Conservation (phyloP, 2,797 vertebrate genomes). For the Epinephelus malabaricus region DNA sequence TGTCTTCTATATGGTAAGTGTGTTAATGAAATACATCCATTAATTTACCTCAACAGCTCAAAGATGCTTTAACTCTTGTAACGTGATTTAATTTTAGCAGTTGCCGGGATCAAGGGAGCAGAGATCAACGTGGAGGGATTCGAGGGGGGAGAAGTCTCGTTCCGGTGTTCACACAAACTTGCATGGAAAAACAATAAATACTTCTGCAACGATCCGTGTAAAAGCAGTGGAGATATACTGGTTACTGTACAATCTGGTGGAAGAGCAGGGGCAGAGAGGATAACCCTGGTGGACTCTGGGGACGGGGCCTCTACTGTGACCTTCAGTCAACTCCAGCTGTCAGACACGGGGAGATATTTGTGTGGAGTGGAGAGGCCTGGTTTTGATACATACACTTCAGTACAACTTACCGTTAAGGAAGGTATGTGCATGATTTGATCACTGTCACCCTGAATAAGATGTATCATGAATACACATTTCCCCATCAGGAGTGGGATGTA, state of each 20-base stretch:
- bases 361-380: slow-evolving; percentile 53
- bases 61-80: not conserved
- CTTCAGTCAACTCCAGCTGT: slow-evolving; percentile 61
- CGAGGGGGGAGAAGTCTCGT: slow-evolving; percentile 35
- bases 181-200: slow-evolving; percentile 51
- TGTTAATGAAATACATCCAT: not conserved
- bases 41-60: not conserved
- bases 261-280: slow-evolving; percentile 17
- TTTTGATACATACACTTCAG: slow-evolving; percentile 37
- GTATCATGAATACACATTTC: not conserved
- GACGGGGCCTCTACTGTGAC: slow-evolving; percentile 57
- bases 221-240: not conserved
- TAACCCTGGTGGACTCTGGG: slow-evolving; percentile 47
- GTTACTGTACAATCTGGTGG: slow-evolving; percentile 20
- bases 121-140: slow-evolving; percentile 1
- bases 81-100: slow-evolving; percentile 32
- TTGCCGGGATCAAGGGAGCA: not conserved
- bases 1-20: slow-evolving; percentile 65
- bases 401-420: slow-evolving; percentile 54
- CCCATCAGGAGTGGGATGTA: not conserved
- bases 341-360: slow-evolving; percentile 55
- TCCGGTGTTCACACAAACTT: slow-evolving; percentile 47
- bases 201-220: slow-evolving; percentile 69
- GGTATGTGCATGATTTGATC: slow-evolving; percentile 35
- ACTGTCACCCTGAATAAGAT: not conserved